Conservation (phyloP, 2,113 vertebrate genomes). For the Oryzias celebensis region DNA sequence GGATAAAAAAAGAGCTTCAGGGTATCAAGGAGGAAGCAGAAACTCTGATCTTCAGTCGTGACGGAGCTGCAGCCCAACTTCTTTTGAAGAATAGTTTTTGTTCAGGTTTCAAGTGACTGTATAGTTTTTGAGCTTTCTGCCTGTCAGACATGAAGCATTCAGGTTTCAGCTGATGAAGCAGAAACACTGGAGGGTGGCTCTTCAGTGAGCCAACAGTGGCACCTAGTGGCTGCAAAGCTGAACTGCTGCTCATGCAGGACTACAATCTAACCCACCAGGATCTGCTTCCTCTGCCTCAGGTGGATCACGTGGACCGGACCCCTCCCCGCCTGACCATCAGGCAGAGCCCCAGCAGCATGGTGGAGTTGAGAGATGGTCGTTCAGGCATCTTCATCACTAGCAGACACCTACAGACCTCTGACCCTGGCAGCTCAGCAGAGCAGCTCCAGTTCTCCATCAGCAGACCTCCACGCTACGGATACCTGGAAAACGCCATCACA, state of each 20-base stretch:
- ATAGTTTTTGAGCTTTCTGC: too few relatives aligned
- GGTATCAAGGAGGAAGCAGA: too few relatives aligned
- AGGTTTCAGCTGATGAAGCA: neutral
- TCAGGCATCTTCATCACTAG: conserved; percentile 59
- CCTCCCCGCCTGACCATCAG: conserved; percentile 65
- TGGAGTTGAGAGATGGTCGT: conserved; percentile 53
- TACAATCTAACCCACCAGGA: too few relatives aligned
- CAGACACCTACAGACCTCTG: conserved; percentile 60
- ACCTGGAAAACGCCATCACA: conserved; percentile 73
- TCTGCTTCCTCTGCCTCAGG: conserved; percentile 39
- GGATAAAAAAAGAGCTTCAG: too few relatives aligned
- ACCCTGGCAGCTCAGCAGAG: conserved; percentile 60
- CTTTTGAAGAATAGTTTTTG: too few relatives aligned
- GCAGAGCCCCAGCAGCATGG: conserved; percentile 53
- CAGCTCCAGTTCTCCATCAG: conserved; percentile 70
- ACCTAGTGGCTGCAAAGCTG: neutral
- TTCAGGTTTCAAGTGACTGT: neutral
- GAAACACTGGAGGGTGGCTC: neutral
- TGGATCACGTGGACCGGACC: conserved; percentile 66
- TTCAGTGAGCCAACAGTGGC: neutral
- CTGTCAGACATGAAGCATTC: too few relatives aligned
- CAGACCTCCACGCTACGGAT: conserved; percentile 61
- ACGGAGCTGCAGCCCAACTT: too few relatives aligned
- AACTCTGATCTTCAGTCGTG: too few relatives aligned
- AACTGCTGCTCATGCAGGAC: conserved; percentile 9